phyloP scores from a whole-genome alignment of 2,888 invertebrate genomes.

The Tetranychus truncatus region DNA sequence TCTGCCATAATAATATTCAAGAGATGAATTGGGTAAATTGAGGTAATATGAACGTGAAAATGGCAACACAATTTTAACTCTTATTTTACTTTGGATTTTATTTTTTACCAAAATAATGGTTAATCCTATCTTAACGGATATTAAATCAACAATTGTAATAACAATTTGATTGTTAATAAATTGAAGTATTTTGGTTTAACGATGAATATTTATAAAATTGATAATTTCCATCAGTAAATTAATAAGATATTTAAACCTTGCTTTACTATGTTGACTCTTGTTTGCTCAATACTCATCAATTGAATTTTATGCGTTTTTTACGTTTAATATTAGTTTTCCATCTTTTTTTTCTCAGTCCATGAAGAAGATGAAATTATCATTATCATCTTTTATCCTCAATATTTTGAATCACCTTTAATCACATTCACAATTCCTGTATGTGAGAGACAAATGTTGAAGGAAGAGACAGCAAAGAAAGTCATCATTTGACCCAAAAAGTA shows the following conservation, averaged over 20 bases:
- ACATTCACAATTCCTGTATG: background rate
- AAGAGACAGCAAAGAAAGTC: background rate
- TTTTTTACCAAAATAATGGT: too few relatives aligned
- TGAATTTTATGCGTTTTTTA: background rate
- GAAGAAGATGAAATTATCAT: background rate
- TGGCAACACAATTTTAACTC: background rate
- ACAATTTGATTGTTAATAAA: too few relatives aligned
- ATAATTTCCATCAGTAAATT: too few relatives aligned
- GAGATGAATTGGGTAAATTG: background rate
- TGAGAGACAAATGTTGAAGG: background rate
- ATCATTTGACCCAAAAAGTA: background rate
- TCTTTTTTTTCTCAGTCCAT: background rate
- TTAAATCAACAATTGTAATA: too few relatives aligned
- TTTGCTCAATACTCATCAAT: too few relatives aligned
- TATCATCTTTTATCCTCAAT: background rate
- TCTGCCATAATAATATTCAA: background rate
- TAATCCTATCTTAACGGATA: too few relatives aligned
- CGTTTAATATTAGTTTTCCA: background rate
- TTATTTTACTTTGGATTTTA: too few relatives aligned
- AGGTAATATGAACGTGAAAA: background rate
- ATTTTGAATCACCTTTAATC: background rate
- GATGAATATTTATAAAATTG: too few relatives aligned
- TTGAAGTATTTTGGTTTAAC: too few relatives aligned
- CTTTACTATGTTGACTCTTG: too few relatives aligned
- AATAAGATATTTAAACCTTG: too few relatives aligned